Conservation (phyloP, 2,797 vertebrate genomes). For the Artibeus jamaicensis region DNA sequence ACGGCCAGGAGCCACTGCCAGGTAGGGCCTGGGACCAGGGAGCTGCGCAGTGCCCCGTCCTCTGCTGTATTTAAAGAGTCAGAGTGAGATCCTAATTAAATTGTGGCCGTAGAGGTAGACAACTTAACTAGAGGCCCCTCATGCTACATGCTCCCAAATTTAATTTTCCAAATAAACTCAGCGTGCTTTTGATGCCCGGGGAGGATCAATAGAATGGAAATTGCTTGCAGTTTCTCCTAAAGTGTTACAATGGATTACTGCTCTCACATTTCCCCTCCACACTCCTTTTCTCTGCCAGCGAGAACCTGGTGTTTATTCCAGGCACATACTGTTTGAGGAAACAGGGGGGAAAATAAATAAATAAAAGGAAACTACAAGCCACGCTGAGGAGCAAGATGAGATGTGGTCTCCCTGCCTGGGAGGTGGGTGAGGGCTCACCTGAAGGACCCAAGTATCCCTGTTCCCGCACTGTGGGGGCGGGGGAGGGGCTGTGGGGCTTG, state of each 20-base stretch:
- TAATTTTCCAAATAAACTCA: conserved; percentile 83
- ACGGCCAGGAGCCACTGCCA: background rate
- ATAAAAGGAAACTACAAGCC: background rate
- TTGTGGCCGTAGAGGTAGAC: conserved; percentile 66
- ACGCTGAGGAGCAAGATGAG: background rate
- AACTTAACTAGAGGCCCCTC: conserved; percentile 77
- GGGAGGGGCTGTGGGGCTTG: background rate
- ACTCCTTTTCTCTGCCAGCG: conserved; percentile 46
- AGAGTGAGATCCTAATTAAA: conserved; percentile 70
- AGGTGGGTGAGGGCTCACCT: background rate
- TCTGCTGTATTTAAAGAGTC: conserved; percentile 55
- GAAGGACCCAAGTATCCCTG: background rate
- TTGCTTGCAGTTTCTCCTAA: conserved; percentile 82
- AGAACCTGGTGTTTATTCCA: conserved; percentile 67
- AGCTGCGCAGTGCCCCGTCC: accelerated
- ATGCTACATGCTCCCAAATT: conserved; percentile 76
- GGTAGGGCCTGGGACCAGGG: background rate
- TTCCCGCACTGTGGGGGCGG: accelerated
- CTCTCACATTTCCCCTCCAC: conserved; percentile 55
- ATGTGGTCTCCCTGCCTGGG: background rate
- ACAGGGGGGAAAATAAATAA: conserved; percentile 21
- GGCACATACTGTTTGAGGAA: conserved; percentile 54
- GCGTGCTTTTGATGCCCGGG: conserved; percentile 78
- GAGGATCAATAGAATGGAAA: conserved; percentile 84
- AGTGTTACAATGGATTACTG: conserved; percentile 80